These are phyloP conservation scores for Symphodus melops DNA, from an alignment of 2,113 vertebrate species.

Conservation along the genomic window DNA sequence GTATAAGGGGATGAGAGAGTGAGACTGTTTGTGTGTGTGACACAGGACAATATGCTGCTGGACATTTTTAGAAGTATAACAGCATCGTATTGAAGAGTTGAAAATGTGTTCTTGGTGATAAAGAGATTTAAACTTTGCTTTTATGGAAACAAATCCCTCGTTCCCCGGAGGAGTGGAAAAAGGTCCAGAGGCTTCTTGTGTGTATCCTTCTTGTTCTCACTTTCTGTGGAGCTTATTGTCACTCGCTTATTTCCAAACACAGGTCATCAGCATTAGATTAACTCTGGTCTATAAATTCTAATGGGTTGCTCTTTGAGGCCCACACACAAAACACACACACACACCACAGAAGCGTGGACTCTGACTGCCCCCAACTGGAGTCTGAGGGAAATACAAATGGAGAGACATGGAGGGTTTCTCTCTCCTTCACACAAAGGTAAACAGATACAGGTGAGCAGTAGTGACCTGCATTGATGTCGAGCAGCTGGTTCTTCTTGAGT, in stretches of 20 bases:
- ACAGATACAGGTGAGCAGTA: constrained; percentile 12
- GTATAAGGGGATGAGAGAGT: constrained; percentile 16
- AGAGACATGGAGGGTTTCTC: neutral
- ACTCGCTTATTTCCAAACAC: constrained; percentile 35
- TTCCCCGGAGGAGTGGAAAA: constrained; percentile 28
- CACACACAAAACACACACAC: neutral
- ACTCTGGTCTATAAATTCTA: constrained; percentile 60
- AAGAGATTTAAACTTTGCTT: constrained; percentile 42
- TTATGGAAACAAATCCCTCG: constrained; percentile 25
- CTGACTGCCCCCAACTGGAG: constrained; percentile 80
- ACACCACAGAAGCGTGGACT: constrained; percentile 64
- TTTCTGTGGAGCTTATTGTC: constrained; percentile 51
- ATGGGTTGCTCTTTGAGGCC: constrained; percentile 7
- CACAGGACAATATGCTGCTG: constrained; percentile 21
- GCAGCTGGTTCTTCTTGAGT: constrained; percentile 85
- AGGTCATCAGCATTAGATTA: constrained; percentile 75
- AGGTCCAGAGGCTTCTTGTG: constrained; percentile 20
- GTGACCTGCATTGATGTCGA: constrained; percentile 86
- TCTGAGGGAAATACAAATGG: constrained; percentile 59
- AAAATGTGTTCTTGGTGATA: constrained; percentile 51
- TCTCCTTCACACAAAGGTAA: constrained; percentile 20
- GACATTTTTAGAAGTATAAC: constrained; percentile 24
- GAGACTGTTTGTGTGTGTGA: constrained; percentile 28
- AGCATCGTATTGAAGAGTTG: constrained; percentile 31
- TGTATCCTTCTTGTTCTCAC: constrained; percentile 8